Percentiles rank a stretch among this genome's conserved stretches.
Evolutionary conservation across 2,797 vertebrate genomes (phyloP).

Genomic region (Sciurus vulgaris): DNA sequence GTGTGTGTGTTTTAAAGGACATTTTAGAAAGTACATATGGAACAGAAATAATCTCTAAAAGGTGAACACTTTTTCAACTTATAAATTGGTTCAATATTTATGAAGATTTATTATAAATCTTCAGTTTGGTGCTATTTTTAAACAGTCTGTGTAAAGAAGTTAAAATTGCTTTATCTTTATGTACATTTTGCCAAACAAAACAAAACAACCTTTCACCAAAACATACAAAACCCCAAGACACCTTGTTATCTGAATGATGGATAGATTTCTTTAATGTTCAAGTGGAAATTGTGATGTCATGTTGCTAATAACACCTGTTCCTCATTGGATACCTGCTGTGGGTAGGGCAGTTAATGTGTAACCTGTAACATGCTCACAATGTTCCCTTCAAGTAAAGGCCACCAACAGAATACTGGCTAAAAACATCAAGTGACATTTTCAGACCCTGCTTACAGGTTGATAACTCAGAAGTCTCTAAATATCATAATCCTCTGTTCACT

Average conservation of each 20-base stretch:
- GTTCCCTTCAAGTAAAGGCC: background rate
- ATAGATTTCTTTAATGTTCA: background rate
- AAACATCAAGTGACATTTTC: background rate
- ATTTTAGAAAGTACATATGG: background rate
- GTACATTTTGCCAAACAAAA: background rate
- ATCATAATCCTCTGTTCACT: background rate
- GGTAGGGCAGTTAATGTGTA: background rate
- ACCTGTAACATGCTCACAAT: background rate
- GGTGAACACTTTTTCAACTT: background rate
- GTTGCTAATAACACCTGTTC: background rate
- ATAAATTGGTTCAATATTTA: background rate
- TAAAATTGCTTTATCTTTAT: background rate
- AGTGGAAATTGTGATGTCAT: background rate
- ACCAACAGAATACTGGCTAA: background rate
- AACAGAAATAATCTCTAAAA: conserved; percentile 18
- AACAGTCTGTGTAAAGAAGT: background rate
- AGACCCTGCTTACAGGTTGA: background rate
- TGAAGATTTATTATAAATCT: background rate
- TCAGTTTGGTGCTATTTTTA: conserved; percentile 16
- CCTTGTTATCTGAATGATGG: background rate
- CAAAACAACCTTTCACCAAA: background rate
- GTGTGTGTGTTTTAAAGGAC: background rate
- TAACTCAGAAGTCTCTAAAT: background rate
- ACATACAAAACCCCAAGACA: background rate
- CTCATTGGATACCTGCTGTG: background rate